Evolutionary conservation across 2,113 vertebrate genomes (phyloP), one percentile per base, ranked within the genome.

Genomic region (Nothoprocta perdicaria): DNA sequence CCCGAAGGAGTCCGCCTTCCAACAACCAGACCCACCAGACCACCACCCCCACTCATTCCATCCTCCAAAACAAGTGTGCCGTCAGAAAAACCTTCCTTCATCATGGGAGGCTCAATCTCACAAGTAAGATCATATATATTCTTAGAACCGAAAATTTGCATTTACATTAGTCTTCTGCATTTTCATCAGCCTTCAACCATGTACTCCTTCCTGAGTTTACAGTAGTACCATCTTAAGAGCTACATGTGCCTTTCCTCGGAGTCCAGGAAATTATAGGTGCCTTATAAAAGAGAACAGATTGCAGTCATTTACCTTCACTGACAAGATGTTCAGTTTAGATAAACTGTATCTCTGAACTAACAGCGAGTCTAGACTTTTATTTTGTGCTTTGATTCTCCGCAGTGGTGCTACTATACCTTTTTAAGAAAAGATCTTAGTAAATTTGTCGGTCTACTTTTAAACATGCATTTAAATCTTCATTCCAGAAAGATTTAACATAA

Each of bases 41-140:
- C 99, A 55, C 99, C 99, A 8, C 99, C 99, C 61, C 99, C 99
- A 5, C 99, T 99, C 97, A 99, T 99, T 97, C 99, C 99, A n/a
- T 99, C 99, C 45, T 98, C 98, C 95, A 99, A 99, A 97, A 99
- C 98, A n/a, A 96, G 97, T 17, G 94, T 96, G 77, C 96, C 97
- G 80, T 98, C 99, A 21, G 99, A 99, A 97, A 99, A 99, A 93
- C 99, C 99, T 23, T 99, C 99, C 40, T 99, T 99, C 96, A 99
- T 99, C 95, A 98, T 99, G 95, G 99, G 99, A 86, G 99, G 99
- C 92, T 99, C 99, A 43, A 99, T 99, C 93, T 99, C 99, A 89
- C 99, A 99, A 98, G 99, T 99, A 97, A 96, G 97, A 88, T 31
- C 66, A 27, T 23, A 27, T 61, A 27, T 10, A 48, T 48, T 48